Evolutionary conservation across 92 coral and sea anemone species (phyloP).

Genomic region (Epizoanthus ramosus): DNA sequence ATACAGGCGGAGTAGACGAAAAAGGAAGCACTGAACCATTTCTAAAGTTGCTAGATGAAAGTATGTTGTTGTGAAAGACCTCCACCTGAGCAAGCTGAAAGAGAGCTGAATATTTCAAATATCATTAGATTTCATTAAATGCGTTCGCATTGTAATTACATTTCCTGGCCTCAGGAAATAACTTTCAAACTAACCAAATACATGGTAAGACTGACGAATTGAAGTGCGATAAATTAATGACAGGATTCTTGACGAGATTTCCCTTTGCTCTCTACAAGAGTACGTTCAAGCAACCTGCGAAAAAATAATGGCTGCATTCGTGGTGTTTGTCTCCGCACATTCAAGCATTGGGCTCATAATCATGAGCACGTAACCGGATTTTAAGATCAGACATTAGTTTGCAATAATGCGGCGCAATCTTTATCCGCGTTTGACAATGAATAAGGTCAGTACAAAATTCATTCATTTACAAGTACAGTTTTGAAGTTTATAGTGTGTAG

Average conservation of each 20-base stretch:
- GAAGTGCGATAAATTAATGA: no score
- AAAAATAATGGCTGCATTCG: neutral
- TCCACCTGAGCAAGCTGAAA: conserved; percentile 1
- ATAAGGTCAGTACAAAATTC: conserved; percentile 6
- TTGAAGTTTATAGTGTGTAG: neutral
- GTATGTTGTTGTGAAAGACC: neutral
- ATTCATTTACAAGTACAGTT: neutral
- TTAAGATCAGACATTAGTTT: neutral
- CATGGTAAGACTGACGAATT: neutral
- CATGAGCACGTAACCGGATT: neutral
- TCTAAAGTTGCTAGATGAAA: neutral
- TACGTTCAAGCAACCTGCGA: neutral
- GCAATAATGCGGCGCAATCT: neutral
- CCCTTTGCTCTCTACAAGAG: neutral
- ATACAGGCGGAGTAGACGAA: no score
- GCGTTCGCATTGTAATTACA: conserved; percentile 3
- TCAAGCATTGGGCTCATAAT: neutral
- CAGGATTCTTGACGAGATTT: neutral
- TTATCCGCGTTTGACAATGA: neutral
- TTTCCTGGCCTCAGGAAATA: neutral
- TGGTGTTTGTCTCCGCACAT: neutral
- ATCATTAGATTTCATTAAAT: neutral
- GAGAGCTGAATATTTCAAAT: conserved; percentile 10
- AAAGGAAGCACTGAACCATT: neutral
- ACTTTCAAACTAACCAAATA: neutral